These are phyloP conservation scores for Lepilemur septentrionalis DNA, from an alignment of 2,797 vertebrate species.

Conservation along the genomic window DNA sequence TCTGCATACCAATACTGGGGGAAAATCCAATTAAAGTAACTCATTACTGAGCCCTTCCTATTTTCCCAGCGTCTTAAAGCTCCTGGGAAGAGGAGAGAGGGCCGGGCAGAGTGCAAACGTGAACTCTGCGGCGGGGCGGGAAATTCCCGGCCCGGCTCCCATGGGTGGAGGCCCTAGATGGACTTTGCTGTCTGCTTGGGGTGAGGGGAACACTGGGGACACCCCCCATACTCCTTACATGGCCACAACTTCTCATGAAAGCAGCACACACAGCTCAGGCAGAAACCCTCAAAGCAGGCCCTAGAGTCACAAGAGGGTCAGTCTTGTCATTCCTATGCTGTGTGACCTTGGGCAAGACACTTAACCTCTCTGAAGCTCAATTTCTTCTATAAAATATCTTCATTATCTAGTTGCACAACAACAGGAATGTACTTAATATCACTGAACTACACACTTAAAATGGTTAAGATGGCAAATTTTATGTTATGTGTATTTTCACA, in stretches of 20 bases:
- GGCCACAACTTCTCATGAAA: not conserved
- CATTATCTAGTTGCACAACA: not conserved
- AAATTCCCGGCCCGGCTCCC: not conserved
- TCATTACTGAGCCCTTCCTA: constrained; percentile 59
- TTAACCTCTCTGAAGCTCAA: not conserved
- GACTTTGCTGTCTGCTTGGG: not conserved
- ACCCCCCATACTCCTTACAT: too few species aligned
- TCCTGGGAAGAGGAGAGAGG: constrained; percentile 40
- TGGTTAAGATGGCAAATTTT: not conserved
- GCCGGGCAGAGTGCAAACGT: not conserved
- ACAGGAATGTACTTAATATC: not conserved
- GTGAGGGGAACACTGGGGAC: not conserved
- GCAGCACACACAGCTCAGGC: not conserved
- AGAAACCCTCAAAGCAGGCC: not conserved
- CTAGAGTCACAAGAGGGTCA: not conserved
- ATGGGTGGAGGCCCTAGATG: not conserved
- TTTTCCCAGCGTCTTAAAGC: constrained; percentile 70
- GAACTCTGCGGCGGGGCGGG: not conserved
- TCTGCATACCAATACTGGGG: constrained; percentile 56
- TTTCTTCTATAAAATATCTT: not conserved
- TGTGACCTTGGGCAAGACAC: not conserved
- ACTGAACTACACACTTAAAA: not conserved
- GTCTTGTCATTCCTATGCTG: not conserved
- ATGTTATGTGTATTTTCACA: not conserved
- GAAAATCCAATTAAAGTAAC: constrained; percentile 70